phyloP scores from a whole-genome alignment of 2,888 invertebrate species.

The Drosophila parthenogenetica region DNA sequence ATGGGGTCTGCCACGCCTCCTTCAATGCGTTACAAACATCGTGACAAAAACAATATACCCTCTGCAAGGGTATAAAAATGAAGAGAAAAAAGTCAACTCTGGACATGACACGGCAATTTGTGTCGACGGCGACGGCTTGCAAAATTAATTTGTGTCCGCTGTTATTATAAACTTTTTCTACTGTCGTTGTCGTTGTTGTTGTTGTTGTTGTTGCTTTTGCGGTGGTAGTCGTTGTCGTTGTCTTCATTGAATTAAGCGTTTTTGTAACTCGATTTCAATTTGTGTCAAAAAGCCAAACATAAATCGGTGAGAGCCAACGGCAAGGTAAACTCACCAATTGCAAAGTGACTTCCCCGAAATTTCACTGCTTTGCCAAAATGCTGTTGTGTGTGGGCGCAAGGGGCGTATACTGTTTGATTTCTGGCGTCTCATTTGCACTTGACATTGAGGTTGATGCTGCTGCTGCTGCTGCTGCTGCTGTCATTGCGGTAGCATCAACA shows the following conservation, averaged over 20 bases:
- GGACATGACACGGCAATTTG: slow-evolving; percentile 78
- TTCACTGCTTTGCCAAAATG: background rate
- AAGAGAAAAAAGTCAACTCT: slow-evolving; percentile 63
- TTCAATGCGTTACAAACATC: too few relatives aligned
- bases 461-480: background rate
- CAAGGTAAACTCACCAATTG: slow-evolving; percentile 54
- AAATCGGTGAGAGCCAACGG: slow-evolving; percentile 52
- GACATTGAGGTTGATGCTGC: slow-evolving; percentile 58
- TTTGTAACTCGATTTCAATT: slow-evolving; percentile 70
- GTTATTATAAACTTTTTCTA: slow-evolving; percentile 68
- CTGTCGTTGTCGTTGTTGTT: slow-evolving; percentile 31
- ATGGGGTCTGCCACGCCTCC: too few relatives aligned
- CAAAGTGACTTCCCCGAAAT: background rate
- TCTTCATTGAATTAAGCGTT: slow-evolving; percentile 71
- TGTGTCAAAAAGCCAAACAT: slow-evolving; percentile 65
- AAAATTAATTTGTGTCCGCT: slow-evolving; percentile 78
- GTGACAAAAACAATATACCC: too few relatives aligned
- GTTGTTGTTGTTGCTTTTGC: slow-evolving; percentile 27
- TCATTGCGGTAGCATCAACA: slow-evolving; percentile 59
- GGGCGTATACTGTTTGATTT: slow-evolving; percentile 45
- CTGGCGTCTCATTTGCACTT: slow-evolving; percentile 64
- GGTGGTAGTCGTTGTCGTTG: slow-evolving; percentile 46
- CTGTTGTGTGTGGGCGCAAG: slow-evolving; percentile 36
- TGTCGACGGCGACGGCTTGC: slow-evolving; percentile 74
- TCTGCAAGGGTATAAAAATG: too few relatives aligned